These are phyloP conservation scores for Lethocerus indicus DNA, from an alignment of 1,140 invertebrate genomes.

Conservation along the genomic window DNA sequence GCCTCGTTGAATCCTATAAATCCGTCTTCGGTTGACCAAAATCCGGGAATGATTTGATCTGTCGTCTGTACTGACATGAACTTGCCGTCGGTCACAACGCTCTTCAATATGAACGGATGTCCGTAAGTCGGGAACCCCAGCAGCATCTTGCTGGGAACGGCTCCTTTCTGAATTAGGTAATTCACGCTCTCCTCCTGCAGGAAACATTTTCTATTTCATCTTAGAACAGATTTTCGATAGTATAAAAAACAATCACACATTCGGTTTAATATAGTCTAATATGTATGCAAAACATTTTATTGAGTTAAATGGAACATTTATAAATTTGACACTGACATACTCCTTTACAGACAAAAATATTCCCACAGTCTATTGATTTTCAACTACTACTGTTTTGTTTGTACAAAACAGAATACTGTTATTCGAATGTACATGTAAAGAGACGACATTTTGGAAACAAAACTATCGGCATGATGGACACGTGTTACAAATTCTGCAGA, in stretches of 20 bases:
- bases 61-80: conserved; percentile 29
- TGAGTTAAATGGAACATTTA: background rate
- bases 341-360: background rate
- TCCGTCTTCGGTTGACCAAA: conserved; percentile 58
- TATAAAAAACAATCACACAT: background rate
- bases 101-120: conserved; percentile 45
- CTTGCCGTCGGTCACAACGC: conserved; percentile 23
- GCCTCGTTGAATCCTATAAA: conserved; percentile 78
- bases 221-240: background rate
- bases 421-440: too few species aligned
- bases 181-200: conserved; percentile 53
- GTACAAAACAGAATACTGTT: too few species aligned
- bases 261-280: background rate
- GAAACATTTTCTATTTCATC: conserved; percentile 6
- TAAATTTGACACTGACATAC: background rate
- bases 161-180: conserved; percentile 51
- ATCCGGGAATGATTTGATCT: conserved; percentile 46
- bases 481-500: too few species aligned
- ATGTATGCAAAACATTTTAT: background rate
- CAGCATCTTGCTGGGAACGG: conserved; percentile 54
- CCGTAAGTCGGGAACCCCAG: conserved; percentile 73
- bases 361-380: conserved; percentile 1
- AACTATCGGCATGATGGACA: too few species aligned
- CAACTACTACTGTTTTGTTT: too few species aligned
- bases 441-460: too few species aligned